A percentile compares a stretch with the other conserved stretches of the same genome.
Conservation (phyloP, 2,797 vertebrate genomes). For the Bradypus variegatus region DNA sequence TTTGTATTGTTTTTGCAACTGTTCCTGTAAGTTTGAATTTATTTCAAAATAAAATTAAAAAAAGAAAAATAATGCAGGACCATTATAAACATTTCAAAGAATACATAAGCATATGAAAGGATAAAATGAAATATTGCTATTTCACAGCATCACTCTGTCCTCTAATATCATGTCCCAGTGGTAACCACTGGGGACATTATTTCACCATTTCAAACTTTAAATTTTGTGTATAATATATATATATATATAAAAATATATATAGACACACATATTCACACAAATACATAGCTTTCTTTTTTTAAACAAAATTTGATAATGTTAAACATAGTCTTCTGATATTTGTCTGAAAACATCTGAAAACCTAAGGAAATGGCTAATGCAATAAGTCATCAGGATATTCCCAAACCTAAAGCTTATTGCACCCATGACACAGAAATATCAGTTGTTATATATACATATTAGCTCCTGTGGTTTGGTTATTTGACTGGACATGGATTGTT, state of each 20-base stretch:
- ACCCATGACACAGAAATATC: accelerated
- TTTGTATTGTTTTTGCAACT: no score
- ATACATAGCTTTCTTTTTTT: background rate
- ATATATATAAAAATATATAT: background rate
- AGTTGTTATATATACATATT: background rate
- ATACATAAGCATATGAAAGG: background rate
- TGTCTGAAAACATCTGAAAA: background rate
- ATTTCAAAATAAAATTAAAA: no score
- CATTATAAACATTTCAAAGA: background rate
- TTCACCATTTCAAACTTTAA: background rate
- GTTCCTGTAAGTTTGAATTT: no score
- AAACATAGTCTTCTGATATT: background rate
- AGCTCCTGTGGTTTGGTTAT: background rate
- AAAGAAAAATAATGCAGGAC: background rate
- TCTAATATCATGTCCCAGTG: background rate
- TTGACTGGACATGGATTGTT: background rate
- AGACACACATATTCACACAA: background rate
- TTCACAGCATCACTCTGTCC: background rate
- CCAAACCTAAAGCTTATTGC: background rate
- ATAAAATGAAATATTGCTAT: background rate
- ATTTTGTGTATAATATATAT: background rate
- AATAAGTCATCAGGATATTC: background rate
- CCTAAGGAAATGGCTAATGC: background rate
- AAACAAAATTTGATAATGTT: background rate
- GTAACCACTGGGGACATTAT: background rate